Evolutionary conservation across 2,888 invertebrate species (phyloP), one percentile per base, ranked within the genome.

Genomic region (Dexiosoma caninum): DNA sequence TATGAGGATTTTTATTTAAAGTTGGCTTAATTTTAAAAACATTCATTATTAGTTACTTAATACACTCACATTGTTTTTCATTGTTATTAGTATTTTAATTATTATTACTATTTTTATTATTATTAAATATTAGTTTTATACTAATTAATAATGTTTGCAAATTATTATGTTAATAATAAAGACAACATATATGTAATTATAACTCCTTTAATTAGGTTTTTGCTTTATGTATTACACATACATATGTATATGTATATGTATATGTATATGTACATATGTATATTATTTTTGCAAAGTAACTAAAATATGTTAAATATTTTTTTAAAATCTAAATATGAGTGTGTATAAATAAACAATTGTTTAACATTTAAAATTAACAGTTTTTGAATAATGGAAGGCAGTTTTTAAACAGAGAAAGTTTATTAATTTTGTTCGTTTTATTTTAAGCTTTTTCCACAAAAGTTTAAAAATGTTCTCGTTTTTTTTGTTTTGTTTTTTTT

Each of bases 331-430:
- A 64, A 57, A 40, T 70, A 55, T 70, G 32, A 69, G 14, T 51
- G 51, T 76, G 51, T 62, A 44, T 69, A 66, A 70, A 74, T 75
- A 75, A 75, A 67, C 30, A 57, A 67, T 67, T 67, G 23, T 59
- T 37, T 70, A 80, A 71, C 67, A 70, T 79, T 77, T 66, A 51
- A 82, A 79, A 79, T 72, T 77, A 74, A 78, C 57, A 75, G 51
- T 76, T 82, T 67, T 27, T 62, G 35, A 42, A 60, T 82, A 72
- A 78, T 82, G 78, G 78, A 82, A 82, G 78, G 75, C 78, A 75
- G 78, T 82, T 82, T 67, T 75, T 75, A 82, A 78, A 81, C 75
- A 78, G 74, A 81, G 77, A 78, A 75, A 78, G 78, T 81, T 74
- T 74, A 35, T 30, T 69, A 64, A 44, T 27, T 62, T 59, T 74